These are phyloP conservation scores for Machimus atricapillus DNA, from an alignment of 2,888 invertebrate species.

Conservation along the genomic window DNA sequence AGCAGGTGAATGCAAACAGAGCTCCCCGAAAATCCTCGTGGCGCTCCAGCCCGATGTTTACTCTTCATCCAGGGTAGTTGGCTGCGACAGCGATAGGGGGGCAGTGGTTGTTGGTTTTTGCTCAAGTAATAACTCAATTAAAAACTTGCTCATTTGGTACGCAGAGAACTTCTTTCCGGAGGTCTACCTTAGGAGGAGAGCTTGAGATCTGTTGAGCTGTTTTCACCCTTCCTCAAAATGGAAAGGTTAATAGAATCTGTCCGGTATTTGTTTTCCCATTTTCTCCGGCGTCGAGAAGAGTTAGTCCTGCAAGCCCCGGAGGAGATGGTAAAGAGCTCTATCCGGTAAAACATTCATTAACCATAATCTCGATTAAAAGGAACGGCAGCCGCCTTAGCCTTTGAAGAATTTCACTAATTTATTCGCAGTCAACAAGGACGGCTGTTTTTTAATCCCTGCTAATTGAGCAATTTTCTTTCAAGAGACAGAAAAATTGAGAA, in stretches of 20 bases:
- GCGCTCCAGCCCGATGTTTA: neutral
- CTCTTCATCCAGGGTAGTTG: neutral
- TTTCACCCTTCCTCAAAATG: conserved; percentile 6
- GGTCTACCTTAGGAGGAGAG: neutral
- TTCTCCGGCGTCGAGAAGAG: neutral
- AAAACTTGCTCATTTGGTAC: conserved; percentile 40
- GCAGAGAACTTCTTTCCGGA: conserved; percentile 11
- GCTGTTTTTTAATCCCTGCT: neutral
- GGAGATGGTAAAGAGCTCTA: neutral
- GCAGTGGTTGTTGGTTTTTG: conserved; percentile 39
- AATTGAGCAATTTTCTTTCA: neutral
- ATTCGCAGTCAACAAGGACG: neutral
- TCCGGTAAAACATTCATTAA: neutral
- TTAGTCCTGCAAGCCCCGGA: neutral
- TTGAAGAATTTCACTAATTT: neutral
- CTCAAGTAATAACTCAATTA: conserved; percentile 42
- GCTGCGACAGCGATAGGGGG: conserved; percentile 9
- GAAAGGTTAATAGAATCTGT: conserved; percentile 40
- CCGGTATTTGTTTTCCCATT: conserved; percentile 35
- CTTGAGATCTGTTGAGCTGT: neutral
- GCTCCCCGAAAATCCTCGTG: neutral
- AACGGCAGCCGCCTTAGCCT: neutral
- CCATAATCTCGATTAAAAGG: neutral
- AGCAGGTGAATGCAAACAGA: conserved; percentile 40
- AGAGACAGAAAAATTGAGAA: neutral